Conservation (phyloP, 2,113 vertebrate species). For the Daphoenositta chrysoptera region DNA sequence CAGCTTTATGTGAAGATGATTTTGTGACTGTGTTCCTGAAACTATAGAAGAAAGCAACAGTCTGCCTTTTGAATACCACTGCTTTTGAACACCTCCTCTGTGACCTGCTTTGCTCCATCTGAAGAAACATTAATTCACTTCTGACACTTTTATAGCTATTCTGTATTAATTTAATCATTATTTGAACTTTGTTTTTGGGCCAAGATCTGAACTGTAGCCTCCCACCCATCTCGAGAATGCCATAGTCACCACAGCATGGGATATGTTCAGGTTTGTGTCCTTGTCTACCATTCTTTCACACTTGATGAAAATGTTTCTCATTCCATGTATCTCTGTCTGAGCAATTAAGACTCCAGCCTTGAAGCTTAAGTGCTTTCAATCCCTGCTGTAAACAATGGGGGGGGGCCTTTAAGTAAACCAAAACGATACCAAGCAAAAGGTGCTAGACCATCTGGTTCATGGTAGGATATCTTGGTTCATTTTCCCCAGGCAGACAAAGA, state of each 20-base stretch:
- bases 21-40: background rate
- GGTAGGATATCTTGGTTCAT: background rate
- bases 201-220: background rate
- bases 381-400: background rate
- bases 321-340: background rate
- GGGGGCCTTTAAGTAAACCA: background rate
- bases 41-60: background rate
- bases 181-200: background rate
- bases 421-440: background rate
- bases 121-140: background rate
- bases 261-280: background rate
- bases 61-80: background rate
- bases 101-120: background rate
- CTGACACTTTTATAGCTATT: background rate
- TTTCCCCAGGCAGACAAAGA: background rate
- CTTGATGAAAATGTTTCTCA: background rate
- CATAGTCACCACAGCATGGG: background rate
- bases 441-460: accelerated
- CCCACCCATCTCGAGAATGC: background rate
- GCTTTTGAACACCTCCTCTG: background rate
- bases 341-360: background rate
- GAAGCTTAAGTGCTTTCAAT: background rate
- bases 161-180: background rate
- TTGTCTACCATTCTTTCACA: background rate
- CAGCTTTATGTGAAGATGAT: background rate